Conservation (phyloP, 2,888 invertebrate genomes). For the Ochropleura plecta region DNA sequence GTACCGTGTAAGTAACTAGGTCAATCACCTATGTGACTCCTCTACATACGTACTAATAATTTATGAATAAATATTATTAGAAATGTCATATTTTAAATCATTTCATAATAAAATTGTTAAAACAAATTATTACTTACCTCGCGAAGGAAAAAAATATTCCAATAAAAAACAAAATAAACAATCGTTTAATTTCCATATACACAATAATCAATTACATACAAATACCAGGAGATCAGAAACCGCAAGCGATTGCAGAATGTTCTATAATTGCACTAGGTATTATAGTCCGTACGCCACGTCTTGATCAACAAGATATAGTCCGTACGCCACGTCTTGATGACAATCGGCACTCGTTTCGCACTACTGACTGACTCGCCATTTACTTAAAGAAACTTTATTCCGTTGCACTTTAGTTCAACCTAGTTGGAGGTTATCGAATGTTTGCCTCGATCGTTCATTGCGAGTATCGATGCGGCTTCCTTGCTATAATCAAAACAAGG, state of each 20-base stretch:
- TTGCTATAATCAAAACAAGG: conserved; percentile 57
- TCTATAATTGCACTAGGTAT: conserved; percentile 28
- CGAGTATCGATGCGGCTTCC: conserved; percentile 44
- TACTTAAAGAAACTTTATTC: conserved; percentile 37
- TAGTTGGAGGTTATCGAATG: conserved; percentile 65
- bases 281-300: conserved; percentile 70
- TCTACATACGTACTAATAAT: neutral
- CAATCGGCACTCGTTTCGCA: conserved; percentile 62
- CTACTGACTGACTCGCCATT: conserved; percentile 46
- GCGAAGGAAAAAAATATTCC: neutral
- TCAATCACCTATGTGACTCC: neutral
- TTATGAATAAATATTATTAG: neutral
- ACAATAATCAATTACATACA: conserved; percentile 63
- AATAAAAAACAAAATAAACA: conserved; percentile 69
- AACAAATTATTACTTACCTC: conserved; percentile 38
- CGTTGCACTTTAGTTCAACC: conserved; percentile 43
- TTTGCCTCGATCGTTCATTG: conserved; percentile 49
- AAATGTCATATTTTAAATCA: neutral
- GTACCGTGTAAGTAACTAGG: neutral
- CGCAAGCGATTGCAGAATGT: conserved; percentile 45
- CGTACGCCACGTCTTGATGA: conserved; percentile 76
- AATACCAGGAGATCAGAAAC: conserved; percentile 73
- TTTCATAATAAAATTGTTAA: neutral
- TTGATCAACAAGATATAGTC: conserved; percentile 74
- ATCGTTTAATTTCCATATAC: conserved; percentile 60